Base-by-base conservation (phyloP, 2,113 vertebrate genomes). In the Indicator indicator region DNA sequence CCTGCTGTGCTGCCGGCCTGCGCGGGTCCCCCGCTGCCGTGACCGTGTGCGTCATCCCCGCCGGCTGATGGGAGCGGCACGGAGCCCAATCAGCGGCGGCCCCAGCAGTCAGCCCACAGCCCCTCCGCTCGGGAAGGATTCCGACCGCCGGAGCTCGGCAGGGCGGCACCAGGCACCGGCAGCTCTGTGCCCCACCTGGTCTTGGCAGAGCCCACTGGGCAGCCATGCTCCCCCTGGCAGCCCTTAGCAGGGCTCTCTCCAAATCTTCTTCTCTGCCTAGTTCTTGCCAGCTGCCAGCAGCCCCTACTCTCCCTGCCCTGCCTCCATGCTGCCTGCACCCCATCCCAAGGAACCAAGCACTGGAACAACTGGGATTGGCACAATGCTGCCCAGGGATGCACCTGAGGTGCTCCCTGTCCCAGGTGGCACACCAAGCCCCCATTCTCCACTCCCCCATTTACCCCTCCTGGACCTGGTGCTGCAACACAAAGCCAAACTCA, bases 51-150 rank as follows among this genome's bases (percentile, higher is more conserved):
- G 76, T 96, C 93, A 88, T 81, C 38, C 73, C 20, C n/a, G 88
- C 60, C 17, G 64, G 58, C 86, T 90, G 94, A 94, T 81, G 87
- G 93, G 63, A 72, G 79, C 26, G 30, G 24, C 67, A 71, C 0
- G 36, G 67, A 52, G 82, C 77, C 92, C 85, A 90, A 86, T 90
- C 93, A 88, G 88, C 69, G 3, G 71, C 86, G 2, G 87, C 81
- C 70, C 80, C 69, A 21, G 23, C 87, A 65, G 44, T 90, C 89
- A 86, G 89, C 93, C 94, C 82, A 90, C 62, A 8, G 93, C 63
- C 71, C 88, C 82, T 90, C 80, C 0, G 5, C 81, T n/a, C 48
- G 1, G 82, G 9, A 33, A 33, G 73, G 60, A 74, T 46, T 38
- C 40, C 8, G 50, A 15, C 76, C 16, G 12, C 44, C 33, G 4